These are phyloP conservation scores for Pammene fasciana DNA, from an alignment of 2,888 invertebrate genomes.

Conservation along the genomic window DNA sequence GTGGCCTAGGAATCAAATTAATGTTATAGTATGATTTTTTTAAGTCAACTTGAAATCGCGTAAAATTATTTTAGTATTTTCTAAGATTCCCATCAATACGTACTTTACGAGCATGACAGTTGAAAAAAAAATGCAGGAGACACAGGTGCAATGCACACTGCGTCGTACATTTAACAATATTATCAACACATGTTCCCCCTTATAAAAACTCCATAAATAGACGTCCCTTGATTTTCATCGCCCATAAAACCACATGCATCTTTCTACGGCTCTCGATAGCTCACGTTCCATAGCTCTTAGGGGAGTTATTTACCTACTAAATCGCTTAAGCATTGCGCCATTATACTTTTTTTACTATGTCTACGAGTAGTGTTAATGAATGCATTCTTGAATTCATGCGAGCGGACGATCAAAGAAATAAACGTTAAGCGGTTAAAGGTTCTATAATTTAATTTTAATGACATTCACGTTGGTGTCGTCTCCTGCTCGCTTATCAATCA, in stretches of 20 bases:
- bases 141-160: conserved; percentile 61
- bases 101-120: neutral
- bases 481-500: conserved; percentile 23
- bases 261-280: conserved; percentile 63
- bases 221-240: conserved; percentile 75
- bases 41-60: too few relatives aligned
- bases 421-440: conserved; percentile 27
- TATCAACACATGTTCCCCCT: conserved; percentile 68
- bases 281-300: conserved; percentile 63
- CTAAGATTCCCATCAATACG: neutral
- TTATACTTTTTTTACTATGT: neutral
- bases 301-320: conserved; percentile 55
- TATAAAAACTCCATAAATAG: conserved; percentile 75
- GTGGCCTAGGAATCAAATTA: too few relatives aligned
- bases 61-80: too few relatives aligned
- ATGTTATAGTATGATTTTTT: too few relatives aligned
- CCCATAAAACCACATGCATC: conserved; percentile 73
- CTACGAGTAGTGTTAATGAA: conserved; percentile 29
- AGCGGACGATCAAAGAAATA: conserved; percentile 33
- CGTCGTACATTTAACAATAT: conserved; percentile 57
- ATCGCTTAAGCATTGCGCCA: conserved; percentile 1
- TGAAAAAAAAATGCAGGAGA: conserved; percentile 7
- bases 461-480: conserved; percentile 28
- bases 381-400: conserved; percentile 20
- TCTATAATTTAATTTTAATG: conserved; percentile 40